Evolutionary conservation across 2,888 invertebrate species (phyloP).

Genomic region (Clusia tigrina): DNA sequence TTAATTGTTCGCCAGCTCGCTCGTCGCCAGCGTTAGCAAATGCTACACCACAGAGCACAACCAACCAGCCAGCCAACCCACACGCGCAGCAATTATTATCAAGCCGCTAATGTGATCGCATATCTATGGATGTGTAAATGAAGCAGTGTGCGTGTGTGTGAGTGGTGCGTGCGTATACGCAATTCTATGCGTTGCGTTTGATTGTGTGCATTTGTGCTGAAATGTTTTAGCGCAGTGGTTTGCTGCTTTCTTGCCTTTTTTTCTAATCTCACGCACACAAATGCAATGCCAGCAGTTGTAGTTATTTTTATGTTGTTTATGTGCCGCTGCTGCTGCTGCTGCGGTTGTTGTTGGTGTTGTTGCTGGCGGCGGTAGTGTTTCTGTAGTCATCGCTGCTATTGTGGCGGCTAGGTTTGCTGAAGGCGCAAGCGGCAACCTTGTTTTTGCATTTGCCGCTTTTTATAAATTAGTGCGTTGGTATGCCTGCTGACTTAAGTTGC

Average conservation of each 20-base stretch:
- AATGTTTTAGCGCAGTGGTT: background rate
- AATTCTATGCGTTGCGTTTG: slow-evolving; percentile 13
- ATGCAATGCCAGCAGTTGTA: slow-evolving; percentile 20
- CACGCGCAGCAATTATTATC: background rate
- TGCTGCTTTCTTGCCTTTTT: background rate
- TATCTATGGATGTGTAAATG: too few species aligned
- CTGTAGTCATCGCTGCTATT: background rate
- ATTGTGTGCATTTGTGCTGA: slow-evolving; percentile 25
- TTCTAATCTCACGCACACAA: slow-evolving; percentile 1
- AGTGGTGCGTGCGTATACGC: slow-evolving; percentile 6
- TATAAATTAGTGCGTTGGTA: background rate
- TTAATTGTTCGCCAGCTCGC: background rate
- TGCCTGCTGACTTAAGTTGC: background rate
- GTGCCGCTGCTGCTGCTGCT: slow-evolving; percentile 14
- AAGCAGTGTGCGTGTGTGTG: background rate
- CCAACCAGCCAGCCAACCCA: background rate
- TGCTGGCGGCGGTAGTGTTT: background rate
- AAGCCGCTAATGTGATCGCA: background rate
- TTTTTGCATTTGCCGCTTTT: slow-evolving; percentile 15
- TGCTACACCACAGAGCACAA: background rate
- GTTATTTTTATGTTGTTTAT: slow-evolving; percentile 8
- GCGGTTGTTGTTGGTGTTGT: background rate
- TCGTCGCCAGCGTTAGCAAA: background rate
- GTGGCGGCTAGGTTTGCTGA: background rate
- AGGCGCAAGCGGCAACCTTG: slow-evolving; percentile 12